Percentiles rank a stretch among this genome's conserved stretches.
Evolutionary conservation across 35 echinoderm and acorn worm species (phyloP).

Genomic region (Ophiothrix spiculata): DNA sequence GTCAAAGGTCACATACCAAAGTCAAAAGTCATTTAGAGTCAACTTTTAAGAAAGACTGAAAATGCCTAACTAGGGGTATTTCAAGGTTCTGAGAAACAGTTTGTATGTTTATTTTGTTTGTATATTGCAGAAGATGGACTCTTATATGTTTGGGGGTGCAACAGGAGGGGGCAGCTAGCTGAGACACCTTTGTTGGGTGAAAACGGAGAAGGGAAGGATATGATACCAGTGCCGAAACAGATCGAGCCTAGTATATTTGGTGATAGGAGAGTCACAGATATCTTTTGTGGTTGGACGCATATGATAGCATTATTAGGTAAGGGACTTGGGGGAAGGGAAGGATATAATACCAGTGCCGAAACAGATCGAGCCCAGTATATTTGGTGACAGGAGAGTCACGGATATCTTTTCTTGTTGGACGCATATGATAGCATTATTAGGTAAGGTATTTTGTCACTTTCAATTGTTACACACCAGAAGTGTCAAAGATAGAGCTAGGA

Average conservation of each 20-base stretch:
- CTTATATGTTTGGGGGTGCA: constrained; percentile 80
- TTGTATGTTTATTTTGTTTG: too few relatives aligned
- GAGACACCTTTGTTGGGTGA: constrained; percentile 15
- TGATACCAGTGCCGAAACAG: constrained; percentile 22
- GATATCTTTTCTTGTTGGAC: constrained; percentile 73
- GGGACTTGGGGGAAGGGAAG: constrained; percentile 15
- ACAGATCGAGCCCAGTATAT: constrained; percentile 23
- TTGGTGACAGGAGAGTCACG: constrained; percentile 27
- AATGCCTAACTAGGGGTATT: too few relatives aligned
- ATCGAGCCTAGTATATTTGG: constrained; percentile 36
- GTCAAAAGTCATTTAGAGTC: too few relatives aligned
- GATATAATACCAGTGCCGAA: constrained; percentile 16
- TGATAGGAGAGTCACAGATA: constrained; percentile 14
- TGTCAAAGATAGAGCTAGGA: too few relatives aligned
- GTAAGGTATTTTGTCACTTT: too few relatives aligned
- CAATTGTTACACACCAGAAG: too few relatives aligned
- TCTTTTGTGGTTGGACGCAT: constrained; percentile 83
- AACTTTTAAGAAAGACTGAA: too few relatives aligned
- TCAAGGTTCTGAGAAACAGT: too few relatives aligned
- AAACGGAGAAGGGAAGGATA: neutral
- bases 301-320: constrained; percentile 65
- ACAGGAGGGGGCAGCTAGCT: constrained; percentile 73
- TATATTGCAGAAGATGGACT: constrained; percentile 50
- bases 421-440: constrained; percentile 63
- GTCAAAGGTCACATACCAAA: too few relatives aligned